Percentiles rank a stretch among this genome's conserved stretches.
phyloP scores from a whole-genome alignment of 2,797 vertebrate species.

The Mormyrus proboscirostris region DNA sequence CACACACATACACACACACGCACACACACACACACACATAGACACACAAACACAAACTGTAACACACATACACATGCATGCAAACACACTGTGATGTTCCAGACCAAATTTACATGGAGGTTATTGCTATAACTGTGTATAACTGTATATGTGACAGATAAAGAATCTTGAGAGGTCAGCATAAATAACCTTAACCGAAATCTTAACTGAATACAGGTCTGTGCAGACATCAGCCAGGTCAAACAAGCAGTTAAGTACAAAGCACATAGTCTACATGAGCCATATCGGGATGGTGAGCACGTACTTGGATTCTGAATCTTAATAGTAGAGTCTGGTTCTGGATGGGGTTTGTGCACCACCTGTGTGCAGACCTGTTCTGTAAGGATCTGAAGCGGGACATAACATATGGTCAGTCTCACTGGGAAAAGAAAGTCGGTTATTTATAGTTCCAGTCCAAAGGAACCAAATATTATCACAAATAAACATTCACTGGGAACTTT shows the following conservation, averaged over 20 bases:
- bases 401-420: neutral
- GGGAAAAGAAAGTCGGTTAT: neutral
- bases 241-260: neutral
- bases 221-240: neutral
- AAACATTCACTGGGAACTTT: neutral
- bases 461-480: neutral
- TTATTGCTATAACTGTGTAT: neutral
- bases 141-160: neutral
- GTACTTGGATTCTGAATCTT: slow-evolving; percentile 99
- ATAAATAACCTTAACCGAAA: neutral
- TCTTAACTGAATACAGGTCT: neutral
- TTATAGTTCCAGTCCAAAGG: neutral
- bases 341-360: slow-evolving; percentile 96
- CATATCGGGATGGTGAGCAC: slow-evolving; percentile 36
- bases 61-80: neutral
- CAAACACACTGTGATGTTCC: neutral
- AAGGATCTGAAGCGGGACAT: slow-evolving; percentile 73
- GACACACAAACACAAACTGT: no score
- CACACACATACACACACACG: fast-evolving
- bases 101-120: neutral
- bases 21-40: no score
- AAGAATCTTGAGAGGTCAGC: neutral
- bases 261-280: neutral
- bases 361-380: slow-evolving; percentile 99
- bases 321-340: slow-evolving; percentile 93